Percentiles rank a stretch among this genome's conserved stretches.
Evolutionary conservation across 2,888 invertebrate species (phyloP).

Genomic region (Lordiphosa andalusiaca): DNA sequence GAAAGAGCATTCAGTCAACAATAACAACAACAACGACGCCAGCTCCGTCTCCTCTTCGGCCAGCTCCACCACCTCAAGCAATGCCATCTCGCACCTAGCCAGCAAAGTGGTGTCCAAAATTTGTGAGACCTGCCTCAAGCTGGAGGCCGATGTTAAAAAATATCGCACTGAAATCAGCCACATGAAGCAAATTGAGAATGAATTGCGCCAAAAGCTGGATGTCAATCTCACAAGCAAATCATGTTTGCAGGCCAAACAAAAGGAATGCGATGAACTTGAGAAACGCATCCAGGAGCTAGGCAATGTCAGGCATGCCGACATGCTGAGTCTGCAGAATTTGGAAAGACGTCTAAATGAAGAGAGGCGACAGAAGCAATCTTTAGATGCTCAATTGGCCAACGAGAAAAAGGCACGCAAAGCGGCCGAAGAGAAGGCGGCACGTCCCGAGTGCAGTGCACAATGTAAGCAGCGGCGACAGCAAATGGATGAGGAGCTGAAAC

Average conservation of each 20-base stretch:
- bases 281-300: constrained; percentile 89
- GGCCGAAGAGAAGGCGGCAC: constrained; percentile 81
- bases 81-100: constrained; percentile 78
- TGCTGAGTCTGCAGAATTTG: constrained; percentile 86
- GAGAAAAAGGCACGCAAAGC: constrained; percentile 87
- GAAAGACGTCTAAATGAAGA: constrained; percentile 92
- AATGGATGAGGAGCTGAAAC: constrained; percentile 86
- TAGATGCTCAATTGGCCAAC: constrained; percentile 87
- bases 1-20: constrained; percentile 46
- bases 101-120: constrained; percentile 80
- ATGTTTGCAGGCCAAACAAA: constrained; percentile 87
- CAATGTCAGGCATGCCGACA: constrained; percentile 88
- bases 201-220: constrained; percentile 81
- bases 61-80: constrained; percentile 72
- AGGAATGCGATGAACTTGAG: constrained; percentile 92
- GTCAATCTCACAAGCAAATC: constrained; percentile 85
- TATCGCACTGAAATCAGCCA: constrained; percentile 79
- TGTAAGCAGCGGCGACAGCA: constrained; percentile 86
- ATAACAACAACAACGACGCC: constrained; percentile 60
- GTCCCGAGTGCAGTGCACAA: constrained; percentile 85
- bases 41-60: constrained; percentile 65
- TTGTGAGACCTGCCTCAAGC: constrained; percentile 79
- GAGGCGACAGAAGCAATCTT: constrained; percentile 86
- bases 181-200: constrained; percentile 80
- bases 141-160: constrained; percentile 80